Evolutionary conservation across 2,113 vertebrate genomes (phyloP).

Genomic region (Hippocampus barbouri): DNA sequence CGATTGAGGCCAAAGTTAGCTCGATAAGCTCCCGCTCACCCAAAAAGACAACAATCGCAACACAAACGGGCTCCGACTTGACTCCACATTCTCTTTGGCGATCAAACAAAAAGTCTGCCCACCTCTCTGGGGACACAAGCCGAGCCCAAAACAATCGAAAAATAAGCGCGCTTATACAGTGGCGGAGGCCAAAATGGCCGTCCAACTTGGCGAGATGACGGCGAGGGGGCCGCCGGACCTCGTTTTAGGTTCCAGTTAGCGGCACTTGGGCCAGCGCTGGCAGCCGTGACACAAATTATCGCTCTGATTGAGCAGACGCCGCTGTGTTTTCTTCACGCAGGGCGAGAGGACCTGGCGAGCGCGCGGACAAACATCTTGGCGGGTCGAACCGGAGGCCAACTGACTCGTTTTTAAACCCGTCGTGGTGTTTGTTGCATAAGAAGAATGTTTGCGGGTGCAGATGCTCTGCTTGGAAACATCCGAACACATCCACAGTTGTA

Average conservation of each 20-base stretch:
- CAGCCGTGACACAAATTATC: neutral
- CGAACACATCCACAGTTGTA: neutral
- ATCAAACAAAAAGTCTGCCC: constrained; percentile 7
- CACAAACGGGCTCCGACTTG: neutral
- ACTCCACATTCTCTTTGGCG: neutral
- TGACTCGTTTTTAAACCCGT: neutral
- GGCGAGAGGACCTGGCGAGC: neutral
- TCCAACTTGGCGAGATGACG: constrained; percentile 3
- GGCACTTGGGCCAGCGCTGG: constrained; percentile 8
- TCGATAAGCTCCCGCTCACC: neutral
- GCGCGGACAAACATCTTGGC: neutral
- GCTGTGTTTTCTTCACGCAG: constrained; percentile 18
- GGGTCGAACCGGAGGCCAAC: neutral
- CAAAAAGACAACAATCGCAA: neutral
- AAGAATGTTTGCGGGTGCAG: neutral
- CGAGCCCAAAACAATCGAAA: neutral
- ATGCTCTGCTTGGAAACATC: neutral
- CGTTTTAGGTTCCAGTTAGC: constrained; percentile 16
- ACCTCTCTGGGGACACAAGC: neutral
- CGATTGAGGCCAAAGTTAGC: neutral
- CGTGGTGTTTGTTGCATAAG: neutral
- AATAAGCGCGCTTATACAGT: neutral
- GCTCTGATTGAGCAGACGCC: neutral
- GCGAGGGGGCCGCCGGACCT: neutral
- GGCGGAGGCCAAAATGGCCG: neutral